Conservation (phyloP, 2,113 vertebrate genomes). For the Ranitomeya variabilis region DNA sequence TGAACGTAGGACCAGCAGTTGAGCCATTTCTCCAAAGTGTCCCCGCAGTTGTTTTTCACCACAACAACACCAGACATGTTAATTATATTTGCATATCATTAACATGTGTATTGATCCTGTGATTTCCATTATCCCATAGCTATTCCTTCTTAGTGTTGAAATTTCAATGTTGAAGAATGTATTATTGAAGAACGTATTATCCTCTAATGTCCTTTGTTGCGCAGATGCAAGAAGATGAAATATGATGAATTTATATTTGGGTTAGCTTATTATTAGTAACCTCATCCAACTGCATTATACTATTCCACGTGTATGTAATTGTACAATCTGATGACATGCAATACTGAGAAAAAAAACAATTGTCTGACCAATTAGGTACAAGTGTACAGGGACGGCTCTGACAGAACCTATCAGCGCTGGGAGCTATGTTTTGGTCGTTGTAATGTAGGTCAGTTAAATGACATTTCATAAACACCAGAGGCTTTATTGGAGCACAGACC, state of each 20-base stretch:
- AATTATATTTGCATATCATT: too few relatives aligned
- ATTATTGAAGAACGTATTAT: background rate
- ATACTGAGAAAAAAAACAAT: background rate
- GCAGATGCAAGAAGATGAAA: background rate
- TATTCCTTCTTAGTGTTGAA: too few relatives aligned
- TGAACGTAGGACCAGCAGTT: too few relatives aligned
- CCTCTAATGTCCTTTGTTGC: background rate
- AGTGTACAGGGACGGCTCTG: background rate
- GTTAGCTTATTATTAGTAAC: background rate
- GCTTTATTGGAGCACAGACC: conserved; percentile 10
- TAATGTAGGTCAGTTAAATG: background rate
- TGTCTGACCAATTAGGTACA: background rate
- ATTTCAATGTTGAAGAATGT: too few relatives aligned
- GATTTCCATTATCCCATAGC: too few relatives aligned
- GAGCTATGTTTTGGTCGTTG: conserved; percentile 3
- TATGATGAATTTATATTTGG: background rate
- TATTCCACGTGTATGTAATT: background rate
- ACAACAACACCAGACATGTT: too few relatives aligned
- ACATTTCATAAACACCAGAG: background rate
- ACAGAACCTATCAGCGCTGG: conserved; percentile 9
- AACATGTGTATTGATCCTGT: too few relatives aligned
- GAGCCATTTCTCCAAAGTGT: too few relatives aligned
- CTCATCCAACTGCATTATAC: background rate
- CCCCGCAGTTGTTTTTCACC: too few relatives aligned
- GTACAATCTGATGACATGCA: background rate